These are phyloP conservation scores for Anguilla anguilla DNA, from an alignment of 2,797 vertebrate species.

Conservation along the genomic window DNA sequence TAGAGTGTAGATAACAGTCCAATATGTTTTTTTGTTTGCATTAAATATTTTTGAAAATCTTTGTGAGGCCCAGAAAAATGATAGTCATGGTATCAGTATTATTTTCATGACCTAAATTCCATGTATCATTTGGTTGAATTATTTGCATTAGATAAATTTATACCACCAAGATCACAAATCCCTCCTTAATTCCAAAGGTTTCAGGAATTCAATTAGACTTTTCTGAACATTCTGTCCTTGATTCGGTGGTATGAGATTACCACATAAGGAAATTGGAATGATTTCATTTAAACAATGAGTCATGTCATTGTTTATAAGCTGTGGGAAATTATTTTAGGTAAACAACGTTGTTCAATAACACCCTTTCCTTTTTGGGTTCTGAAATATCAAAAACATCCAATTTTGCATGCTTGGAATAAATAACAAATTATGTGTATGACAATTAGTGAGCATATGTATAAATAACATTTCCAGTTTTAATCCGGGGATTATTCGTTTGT, in stretches of 20 bases:
- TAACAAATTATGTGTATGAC: neutral
- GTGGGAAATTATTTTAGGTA: conserved; percentile 1
- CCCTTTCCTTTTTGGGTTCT: neutral
- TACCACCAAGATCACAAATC: neutral
- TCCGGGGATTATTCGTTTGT: neutral
- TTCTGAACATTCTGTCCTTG: neutral
- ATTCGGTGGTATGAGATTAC: neutral
- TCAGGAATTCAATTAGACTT: neutral
- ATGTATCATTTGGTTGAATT: neutral
- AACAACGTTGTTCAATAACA: conserved; percentile 8
- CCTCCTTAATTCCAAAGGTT: neutral
- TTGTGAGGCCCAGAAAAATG: neutral
- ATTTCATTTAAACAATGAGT: neutral
- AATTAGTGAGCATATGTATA: neutral
- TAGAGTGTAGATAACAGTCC: neutral
- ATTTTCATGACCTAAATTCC: neutral
- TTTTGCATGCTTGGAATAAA: conserved; percentile 10
- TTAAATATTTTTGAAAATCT: neutral
- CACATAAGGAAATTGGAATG: neutral
- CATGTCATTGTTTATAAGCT: neutral
- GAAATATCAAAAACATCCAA: conserved; percentile 1
- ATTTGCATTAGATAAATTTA: neutral
- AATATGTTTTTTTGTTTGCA: neutral
- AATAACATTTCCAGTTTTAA: conserved; percentile 20
- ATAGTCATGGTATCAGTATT: neutral